A percentile compares a stretch with the other conserved stretches of the same genome.
These are phyloP conservation scores for Lerista edwardsae DNA, from an alignment of 2,797 vertebrate genomes.

Conservation along the genomic window DNA sequence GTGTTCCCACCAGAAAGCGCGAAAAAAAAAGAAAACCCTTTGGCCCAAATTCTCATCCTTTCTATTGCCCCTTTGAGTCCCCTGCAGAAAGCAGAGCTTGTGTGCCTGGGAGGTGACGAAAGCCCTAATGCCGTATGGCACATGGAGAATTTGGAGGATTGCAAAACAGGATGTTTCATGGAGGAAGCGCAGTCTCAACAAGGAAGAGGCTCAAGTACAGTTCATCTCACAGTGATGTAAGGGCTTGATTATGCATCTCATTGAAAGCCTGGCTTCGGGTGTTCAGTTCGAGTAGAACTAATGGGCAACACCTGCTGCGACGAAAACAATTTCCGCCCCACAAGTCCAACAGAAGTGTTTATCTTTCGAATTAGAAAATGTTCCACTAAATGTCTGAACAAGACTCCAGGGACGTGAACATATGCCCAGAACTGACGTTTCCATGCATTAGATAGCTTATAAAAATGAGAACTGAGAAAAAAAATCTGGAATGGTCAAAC, in stretches of 20 bases:
- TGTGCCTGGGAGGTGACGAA: constrained; percentile 51
- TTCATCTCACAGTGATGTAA: constrained; percentile 72
- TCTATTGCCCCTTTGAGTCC: constrained; percentile 48
- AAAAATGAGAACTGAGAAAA: constrained; percentile 67
- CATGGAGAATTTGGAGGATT: constrained; percentile 61
- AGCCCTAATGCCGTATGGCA: constrained; percentile 62
- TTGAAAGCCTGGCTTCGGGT: constrained; percentile 73
- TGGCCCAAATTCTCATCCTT: constrained; percentile 51
- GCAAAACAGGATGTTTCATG: constrained; percentile 72
- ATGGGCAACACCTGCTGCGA: constrained; percentile 70
- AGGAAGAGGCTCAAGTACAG: constrained; percentile 70
- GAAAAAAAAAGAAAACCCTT: constrained; percentile 44
- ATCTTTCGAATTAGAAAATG: constrained; percentile 77
- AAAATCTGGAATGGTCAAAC: constrained; percentile 69
- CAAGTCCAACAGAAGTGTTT: constrained; percentile 69
- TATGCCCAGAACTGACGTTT: constrained; percentile 70
- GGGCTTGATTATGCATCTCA: constrained; percentile 71
- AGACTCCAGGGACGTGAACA: constrained; percentile 64
- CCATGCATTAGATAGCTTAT: constrained; percentile 63
- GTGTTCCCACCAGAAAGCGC: constrained; percentile 62
- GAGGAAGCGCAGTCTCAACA: constrained; percentile 66
- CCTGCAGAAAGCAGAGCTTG: constrained; percentile 52
- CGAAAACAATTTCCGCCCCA: constrained; percentile 67
- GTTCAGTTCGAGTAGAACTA: constrained; percentile 69
- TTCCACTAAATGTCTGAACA: constrained; percentile 75